phyloP scores from a whole-genome alignment of 2,797 vertebrate species.

The Cottoperca gobio region DNA sequence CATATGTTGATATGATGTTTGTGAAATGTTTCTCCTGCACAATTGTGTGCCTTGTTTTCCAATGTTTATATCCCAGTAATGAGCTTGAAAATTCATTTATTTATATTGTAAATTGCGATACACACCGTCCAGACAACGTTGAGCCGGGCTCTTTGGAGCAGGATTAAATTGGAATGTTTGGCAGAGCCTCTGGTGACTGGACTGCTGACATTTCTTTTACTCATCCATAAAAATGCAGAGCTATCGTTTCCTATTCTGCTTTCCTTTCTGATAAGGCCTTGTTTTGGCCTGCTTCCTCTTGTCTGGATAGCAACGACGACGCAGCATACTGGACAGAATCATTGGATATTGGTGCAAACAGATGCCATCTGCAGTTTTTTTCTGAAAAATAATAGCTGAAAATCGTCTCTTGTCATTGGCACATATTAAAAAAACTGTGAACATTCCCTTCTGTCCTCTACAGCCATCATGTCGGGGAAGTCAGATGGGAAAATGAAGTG shows the following conservation, averaged over 20 bases:
- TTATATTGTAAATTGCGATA: not conserved
- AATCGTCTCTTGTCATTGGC: slow-evolving; percentile 1
- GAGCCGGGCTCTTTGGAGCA: slow-evolving; percentile 45
- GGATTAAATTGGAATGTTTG: slow-evolving; percentile 79
- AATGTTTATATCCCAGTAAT: not conserved
- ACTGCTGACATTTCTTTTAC: slow-evolving; percentile 68
- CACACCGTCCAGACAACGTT: not conserved
- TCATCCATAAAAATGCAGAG: slow-evolving; percentile 63
- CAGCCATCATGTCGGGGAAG: slow-evolving; percentile 88
- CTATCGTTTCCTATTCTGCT: slow-evolving; percentile 70
- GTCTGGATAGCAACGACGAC: slow-evolving; percentile 34
- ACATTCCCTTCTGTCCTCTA: slow-evolving; percentile 8
- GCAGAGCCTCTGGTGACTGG: slow-evolving; percentile 56
- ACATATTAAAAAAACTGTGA: slow-evolving; percentile 5
- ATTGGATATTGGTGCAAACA: slow-evolving; percentile 13
- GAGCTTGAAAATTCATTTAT: not conserved
- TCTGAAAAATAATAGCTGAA: not conserved
- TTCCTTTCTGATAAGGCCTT: slow-evolving; percentile 60
- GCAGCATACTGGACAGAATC: slow-evolving; percentile 8
- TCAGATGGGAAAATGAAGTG: slow-evolving; percentile 93
- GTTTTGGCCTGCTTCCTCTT: slow-evolving; percentile 62
- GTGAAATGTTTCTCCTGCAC: not conserved
- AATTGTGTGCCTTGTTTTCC: not conserved
- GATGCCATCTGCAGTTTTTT: slow-evolving; percentile 15
- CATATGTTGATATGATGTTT: not conserved